Conservation (phyloP, 2,113 vertebrate species). For the Nothoprocta pentlandii region DNA sequence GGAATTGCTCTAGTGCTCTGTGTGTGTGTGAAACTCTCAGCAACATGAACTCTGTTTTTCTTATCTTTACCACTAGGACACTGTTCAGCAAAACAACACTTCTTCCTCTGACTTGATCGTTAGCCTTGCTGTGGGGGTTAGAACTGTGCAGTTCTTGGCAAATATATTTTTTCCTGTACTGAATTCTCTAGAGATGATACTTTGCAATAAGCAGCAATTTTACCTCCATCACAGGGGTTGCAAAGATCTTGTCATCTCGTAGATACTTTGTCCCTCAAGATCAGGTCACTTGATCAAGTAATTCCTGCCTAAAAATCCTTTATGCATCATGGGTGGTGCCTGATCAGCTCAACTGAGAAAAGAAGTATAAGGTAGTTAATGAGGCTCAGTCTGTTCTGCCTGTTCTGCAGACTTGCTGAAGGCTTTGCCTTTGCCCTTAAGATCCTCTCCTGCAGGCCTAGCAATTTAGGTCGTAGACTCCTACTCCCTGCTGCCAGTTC, state of each 20-base stretch:
- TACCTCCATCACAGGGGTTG: not conserved
- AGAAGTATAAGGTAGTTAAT: not conserved
- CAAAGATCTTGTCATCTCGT: not conserved
- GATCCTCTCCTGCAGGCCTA: not conserved
- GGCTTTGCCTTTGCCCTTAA: not conserved
- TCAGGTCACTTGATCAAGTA: not conserved
- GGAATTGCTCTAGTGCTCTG: not conserved
- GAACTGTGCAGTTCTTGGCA: not conserved
- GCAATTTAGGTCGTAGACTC: accelerated
- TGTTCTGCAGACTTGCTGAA: no score
- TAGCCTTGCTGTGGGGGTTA: not conserved
- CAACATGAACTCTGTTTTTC: not conserved
- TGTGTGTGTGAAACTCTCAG: not conserved
- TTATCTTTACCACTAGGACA: not conserved
- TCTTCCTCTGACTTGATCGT: not conserved
- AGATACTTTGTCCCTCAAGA: not conserved
- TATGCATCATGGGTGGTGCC: not conserved
- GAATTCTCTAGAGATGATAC: not conserved
- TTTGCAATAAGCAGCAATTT: not conserved
- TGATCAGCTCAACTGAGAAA: not conserved
- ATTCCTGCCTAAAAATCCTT: not conserved
- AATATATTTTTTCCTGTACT: not conserved
- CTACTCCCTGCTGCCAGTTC: not conserved
- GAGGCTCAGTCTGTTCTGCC: not conserved
- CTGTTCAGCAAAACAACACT: not conserved